A percentile compares a stretch with the other conserved stretches of the same genome.
Evolutionary conservation across 2,797 vertebrate genomes (phyloP).

Genomic region (Allobates femoralis): DNA sequence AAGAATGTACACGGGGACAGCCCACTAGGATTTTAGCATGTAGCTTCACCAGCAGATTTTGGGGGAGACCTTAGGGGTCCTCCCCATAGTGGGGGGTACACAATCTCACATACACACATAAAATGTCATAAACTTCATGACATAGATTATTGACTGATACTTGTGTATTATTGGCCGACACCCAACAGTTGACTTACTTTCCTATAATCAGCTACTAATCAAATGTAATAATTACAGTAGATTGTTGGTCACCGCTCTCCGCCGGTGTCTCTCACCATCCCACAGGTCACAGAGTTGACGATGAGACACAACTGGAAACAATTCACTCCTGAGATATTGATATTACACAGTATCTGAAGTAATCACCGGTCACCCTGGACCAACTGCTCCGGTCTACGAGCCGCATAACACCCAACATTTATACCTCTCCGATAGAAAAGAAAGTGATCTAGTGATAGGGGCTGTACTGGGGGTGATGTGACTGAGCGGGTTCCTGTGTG

Average conservation of each 20-base stretch:
- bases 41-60: too few species aligned
- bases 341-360: neutral
- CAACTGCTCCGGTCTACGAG: neutral
- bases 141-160: neutral
- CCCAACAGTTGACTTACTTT: neutral
- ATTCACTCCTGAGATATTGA: neutral
- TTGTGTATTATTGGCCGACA: neutral
- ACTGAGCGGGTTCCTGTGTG: neutral
- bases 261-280: neutral
- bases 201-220: neutral
- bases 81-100: neutral
- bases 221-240: slow-evolving; percentile 5
- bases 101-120: neutral
- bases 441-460: neutral
- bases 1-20: too few species aligned
- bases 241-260: neutral
- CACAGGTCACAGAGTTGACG: neutral
- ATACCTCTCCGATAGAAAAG: neutral
- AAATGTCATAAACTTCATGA: neutral
- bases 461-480: neutral
- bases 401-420: neutral
- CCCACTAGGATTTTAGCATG: too few species aligned
- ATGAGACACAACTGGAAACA: neutral
- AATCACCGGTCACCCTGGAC: neutral
- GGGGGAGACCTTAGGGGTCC: neutral